These are phyloP conservation scores for Narcine bancroftii DNA, from an alignment of 2,113 vertebrate species.

Conservation along the genomic window DNA sequence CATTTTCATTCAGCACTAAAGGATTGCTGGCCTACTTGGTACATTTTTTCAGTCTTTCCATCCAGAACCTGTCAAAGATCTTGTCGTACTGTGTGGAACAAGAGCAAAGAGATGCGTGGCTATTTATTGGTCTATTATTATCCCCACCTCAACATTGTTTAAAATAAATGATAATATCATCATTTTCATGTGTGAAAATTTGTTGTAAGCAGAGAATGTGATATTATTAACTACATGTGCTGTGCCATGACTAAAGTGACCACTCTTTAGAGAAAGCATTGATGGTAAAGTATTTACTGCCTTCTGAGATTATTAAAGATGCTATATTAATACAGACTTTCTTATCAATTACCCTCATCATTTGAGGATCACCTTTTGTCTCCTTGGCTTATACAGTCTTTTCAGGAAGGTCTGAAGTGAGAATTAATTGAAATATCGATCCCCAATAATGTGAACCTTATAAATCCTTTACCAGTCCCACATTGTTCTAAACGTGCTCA, in stretches of 20 bases:
- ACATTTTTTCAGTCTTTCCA: background rate
- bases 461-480: background rate
- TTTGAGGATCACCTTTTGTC: background rate
- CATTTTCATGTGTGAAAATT: background rate
- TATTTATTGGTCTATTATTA: background rate
- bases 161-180: background rate
- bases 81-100: background rate
- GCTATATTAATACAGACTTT: background rate
- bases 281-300: background rate
- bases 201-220: background rate
- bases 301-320: background rate
- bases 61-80: background rate
- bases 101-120: background rate
- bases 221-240: background rate
- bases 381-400: background rate
- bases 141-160: background rate
- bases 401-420: conserved; percentile 1
- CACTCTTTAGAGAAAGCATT: background rate
- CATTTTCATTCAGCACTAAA: background rate
- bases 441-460: background rate
- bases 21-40: background rate
- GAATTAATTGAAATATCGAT: conserved; percentile 34
- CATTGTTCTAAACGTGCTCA: background rate
- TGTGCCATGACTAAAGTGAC: background rate
- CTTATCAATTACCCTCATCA: background rate